A percentile compares a stretch with the other conserved stretches of the same genome.
Evolutionary conservation across 2,797 vertebrate genomes (phyloP).

Genomic region (Hypotaenidia philippensis): DNA sequence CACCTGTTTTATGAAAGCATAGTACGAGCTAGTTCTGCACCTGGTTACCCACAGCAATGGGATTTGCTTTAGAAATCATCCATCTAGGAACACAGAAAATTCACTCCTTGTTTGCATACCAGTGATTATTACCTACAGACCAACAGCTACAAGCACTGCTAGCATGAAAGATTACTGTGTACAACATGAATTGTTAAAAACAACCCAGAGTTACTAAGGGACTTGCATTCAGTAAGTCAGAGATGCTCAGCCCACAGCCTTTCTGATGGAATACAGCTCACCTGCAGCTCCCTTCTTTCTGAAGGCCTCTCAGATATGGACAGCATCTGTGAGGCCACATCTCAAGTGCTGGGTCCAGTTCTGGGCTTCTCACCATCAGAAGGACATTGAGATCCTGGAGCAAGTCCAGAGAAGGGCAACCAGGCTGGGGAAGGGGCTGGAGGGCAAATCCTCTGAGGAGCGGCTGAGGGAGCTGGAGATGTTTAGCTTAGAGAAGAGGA

Average conservation of each 20-base stretch:
- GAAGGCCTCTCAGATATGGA: not conserved
- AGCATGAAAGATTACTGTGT: not conserved
- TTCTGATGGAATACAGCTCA: not conserved
- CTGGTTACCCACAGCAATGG: not conserved
- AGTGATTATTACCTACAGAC: not conserved
- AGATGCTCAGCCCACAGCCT: not conserved
- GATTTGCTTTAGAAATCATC: not conserved
- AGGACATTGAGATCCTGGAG: too few relatives aligned
- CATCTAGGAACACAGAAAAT: not conserved
- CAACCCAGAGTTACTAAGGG: not conserved
- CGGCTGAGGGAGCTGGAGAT: too few relatives aligned
- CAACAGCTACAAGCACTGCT: not conserved
- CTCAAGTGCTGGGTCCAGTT: too few relatives aligned
- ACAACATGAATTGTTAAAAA: not conserved
- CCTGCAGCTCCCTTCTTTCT: not conserved
- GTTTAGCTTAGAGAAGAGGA: too few relatives aligned
- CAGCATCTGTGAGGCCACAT: too few relatives aligned
- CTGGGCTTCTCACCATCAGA: too few relatives aligned
- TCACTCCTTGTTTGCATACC: not conserved
- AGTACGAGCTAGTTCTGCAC: not conserved
- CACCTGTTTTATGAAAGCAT: not conserved
- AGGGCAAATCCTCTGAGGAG: too few relatives aligned
- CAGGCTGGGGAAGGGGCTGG: too few relatives aligned
- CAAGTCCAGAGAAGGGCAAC: too few relatives aligned
- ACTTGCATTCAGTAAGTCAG: not conserved